Evolutionary conservation across 2,888 invertebrate genomes (phyloP), one percentile per base, ranked within the genome.

Genomic region (Tubulanus polymorphus): DNA sequence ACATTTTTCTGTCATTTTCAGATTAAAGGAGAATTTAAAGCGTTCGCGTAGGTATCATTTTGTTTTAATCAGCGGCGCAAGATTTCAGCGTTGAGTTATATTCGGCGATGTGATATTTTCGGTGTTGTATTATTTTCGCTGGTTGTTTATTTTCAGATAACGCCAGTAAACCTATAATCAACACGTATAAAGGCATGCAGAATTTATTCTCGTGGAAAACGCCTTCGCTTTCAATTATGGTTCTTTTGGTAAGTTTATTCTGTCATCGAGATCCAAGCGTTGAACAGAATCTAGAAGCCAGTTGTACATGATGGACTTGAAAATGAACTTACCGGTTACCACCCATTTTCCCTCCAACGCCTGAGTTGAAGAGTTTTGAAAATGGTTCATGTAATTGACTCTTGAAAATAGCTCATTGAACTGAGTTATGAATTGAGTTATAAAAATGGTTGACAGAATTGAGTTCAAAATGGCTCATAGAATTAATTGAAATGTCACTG

Each of bases 11-110:
- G 37, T 47, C 32, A 53, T 23, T 70, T 73, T 59, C 65, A 77
- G 77, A 37, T 59, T 77, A 41, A 76, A 76, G 64, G 75, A 73
- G 53, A 77, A 76, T 56, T 70, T 76, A 23, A 70, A 67, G 50
- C 64, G 77, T 64, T 75, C 74, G 62, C 69, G 77, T 77, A 65
- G 72, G 74, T 72, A 59, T 37, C 5, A 20, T 37, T 54, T 12
- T 29, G 20, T 37, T 53, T 51, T 20, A 15, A 41, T n/a, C 41
- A 15, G 1, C 26, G 3, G 15, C 30, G 3, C 37, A 47, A 3
- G 27, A 12, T 37, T 46, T n/a, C 25, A n/a, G 28, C 18, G 1
- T 27, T 47, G 2, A 20, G 25, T 18, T 28, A 8, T 15, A 35
- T 48, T 32, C 28, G 10, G 12, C 20, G 37, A n/a, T 60, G 20